These are phyloP conservation scores for Scyliorhinus canicula DNA, from an alignment of 2,797 vertebrate genomes.

Conservation along the genomic window DNA sequence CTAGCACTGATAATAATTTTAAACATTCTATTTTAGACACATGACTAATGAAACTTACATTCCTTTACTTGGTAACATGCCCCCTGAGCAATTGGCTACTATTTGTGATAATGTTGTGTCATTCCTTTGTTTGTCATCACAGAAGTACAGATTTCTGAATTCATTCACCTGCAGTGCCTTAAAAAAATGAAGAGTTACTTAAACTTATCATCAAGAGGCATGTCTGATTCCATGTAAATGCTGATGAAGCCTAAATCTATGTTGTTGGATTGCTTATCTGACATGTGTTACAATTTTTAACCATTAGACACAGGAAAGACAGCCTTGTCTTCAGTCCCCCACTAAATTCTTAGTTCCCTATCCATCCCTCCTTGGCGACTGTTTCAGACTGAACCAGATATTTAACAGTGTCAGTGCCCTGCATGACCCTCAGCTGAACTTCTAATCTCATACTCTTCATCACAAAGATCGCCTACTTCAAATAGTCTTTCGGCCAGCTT, in stretches of 20 bases:
- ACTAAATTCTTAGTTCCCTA: too few relatives aligned
- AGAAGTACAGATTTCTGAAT: constrained; percentile 52
- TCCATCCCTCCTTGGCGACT: neutral
- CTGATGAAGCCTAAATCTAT: neutral
- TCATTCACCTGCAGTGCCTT: constrained; percentile 57
- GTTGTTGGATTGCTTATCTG: neutral
- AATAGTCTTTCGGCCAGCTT: neutral
- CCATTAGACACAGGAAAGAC: neutral
- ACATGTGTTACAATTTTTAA: neutral
- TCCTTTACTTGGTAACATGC: constrained; percentile 40
- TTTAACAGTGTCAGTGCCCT: neutral
- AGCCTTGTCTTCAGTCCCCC: neutral
- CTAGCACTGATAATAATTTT: neutral
- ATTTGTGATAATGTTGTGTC: constrained; percentile 12
- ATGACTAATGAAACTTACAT: constrained; percentile 45
- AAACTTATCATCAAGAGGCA: neutral
- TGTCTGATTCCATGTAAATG: neutral
- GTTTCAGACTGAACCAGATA: neutral
- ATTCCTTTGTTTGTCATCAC: constrained; percentile 43
- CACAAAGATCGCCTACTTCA: neutral
- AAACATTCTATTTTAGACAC: neutral
- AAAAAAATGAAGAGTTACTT: constrained; percentile 29
- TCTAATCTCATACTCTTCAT: neutral
- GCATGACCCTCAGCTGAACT: neutral
- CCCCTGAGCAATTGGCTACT: constrained; percentile 40